phyloP scores from a whole-genome alignment of 2,888 invertebrate species.

The Spatulosminthurus flaviceps region DNA sequence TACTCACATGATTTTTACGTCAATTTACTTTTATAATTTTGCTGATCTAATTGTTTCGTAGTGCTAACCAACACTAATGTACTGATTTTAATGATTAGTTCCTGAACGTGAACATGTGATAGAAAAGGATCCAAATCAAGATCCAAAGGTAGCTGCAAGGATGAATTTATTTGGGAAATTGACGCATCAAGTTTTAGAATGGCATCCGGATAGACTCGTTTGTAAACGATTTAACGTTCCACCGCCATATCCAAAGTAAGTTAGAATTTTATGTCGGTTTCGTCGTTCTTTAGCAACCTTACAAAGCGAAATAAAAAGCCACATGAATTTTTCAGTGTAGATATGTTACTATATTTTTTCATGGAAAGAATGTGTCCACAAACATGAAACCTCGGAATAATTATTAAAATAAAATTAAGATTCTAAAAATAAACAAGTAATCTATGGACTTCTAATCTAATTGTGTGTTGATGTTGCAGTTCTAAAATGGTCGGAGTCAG shows the following conservation, averaged over 20 bases:
- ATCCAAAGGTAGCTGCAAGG: slow-evolving; percentile 76
- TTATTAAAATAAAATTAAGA: too few species aligned
- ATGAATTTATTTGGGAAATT: slow-evolving; percentile 80
- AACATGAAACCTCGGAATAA: too few species aligned
- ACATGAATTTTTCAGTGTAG: too few species aligned
- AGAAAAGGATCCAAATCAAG: slow-evolving; percentile 66
- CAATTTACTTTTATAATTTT: too few species aligned
- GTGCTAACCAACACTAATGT: too few species aligned
- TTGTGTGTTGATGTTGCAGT: slow-evolving; percentile 44
- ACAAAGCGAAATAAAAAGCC: too few species aligned
- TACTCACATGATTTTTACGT: background rate
- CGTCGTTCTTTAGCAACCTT: background rate
- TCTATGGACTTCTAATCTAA: slow-evolving; percentile 11
- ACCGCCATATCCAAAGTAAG: slow-evolving; percentile 78
- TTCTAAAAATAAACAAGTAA: too few species aligned
- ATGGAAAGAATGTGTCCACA: too few species aligned
- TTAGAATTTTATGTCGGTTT: background rate
- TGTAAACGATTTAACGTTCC: slow-evolving; percentile 95
- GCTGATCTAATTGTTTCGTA: too few species aligned
- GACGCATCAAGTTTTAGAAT: slow-evolving; percentile 75
- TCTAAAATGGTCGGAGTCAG: slow-evolving; percentile 59
- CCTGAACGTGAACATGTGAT: slow-evolving; percentile 60
- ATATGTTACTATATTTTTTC: too few species aligned
- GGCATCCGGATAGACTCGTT: slow-evolving; percentile 85
- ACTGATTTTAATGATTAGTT: too few species aligned